phyloP scores from a whole-genome alignment of 2,888 invertebrate genomes.

The Cheilosia scutellata region DNA sequence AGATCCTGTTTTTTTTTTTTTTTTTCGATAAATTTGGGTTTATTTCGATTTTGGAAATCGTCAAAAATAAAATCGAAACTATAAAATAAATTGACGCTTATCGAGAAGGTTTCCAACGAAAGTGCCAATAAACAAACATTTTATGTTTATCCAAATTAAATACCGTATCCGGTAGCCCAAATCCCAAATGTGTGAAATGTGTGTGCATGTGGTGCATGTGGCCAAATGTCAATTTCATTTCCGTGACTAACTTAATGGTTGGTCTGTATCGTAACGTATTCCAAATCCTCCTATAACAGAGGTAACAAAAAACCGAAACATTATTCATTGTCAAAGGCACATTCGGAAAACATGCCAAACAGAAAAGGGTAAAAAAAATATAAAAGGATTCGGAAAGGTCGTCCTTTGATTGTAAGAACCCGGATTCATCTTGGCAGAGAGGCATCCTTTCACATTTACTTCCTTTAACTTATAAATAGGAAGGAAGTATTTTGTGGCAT shows the following conservation, averaged over 20 bases:
- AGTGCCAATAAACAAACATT: conserved; percentile 18
- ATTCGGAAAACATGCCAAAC: not conserved
- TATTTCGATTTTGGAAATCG: not conserved
- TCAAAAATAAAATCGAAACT: conserved; percentile 15
- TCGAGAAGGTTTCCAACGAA: conserved; percentile 18
- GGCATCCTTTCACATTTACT: conserved; percentile 9
- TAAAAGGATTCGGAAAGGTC: conserved; percentile 29
- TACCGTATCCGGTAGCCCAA: not conserved
- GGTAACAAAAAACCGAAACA: conserved; percentile 4
- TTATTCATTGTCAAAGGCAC: conserved; percentile 37
- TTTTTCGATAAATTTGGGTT: not conserved
- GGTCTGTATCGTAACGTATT: conserved; percentile 5
- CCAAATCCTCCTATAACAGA: not conserved
- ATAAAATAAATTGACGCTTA: conserved; percentile 36
- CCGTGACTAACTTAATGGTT: conserved; percentile 17
- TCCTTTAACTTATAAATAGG: not conserved
- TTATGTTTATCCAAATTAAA: conserved; percentile 37
- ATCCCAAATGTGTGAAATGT: too few relatives aligned
- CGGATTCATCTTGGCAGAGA: conserved; percentile 44
- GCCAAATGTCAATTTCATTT: conserved; percentile 16
- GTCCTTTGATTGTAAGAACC: conserved; percentile 34
- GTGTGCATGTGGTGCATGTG: not conserved
- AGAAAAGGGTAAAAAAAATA: not conserved
- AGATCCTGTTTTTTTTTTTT: not conserved
- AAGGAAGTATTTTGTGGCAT: conserved; percentile 54